Percentiles rank a stretch among this genome's conserved stretches.
phyloP scores from a whole-genome alignment of 2,113 vertebrate genomes.

The Ophthalmolycus amberensis region DNA sequence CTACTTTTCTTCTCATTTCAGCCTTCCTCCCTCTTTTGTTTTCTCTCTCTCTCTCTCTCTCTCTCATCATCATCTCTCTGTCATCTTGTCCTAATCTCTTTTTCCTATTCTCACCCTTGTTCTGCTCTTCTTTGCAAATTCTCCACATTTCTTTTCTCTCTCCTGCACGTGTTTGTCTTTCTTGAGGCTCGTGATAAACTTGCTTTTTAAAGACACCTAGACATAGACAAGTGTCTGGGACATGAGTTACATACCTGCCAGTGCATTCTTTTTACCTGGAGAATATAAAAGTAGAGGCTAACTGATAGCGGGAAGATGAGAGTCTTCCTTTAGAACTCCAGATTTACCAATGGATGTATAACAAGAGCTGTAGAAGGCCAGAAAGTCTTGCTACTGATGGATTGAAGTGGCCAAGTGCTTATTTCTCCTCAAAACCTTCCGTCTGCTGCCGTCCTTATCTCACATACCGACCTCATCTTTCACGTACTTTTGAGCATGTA shows the following conservation, averaged over 20 bases:
- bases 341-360: background rate
- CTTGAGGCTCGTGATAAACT: background rate
- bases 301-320: background rate
- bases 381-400: background rate
- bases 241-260: background rate
- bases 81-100: conserved; percentile 1
- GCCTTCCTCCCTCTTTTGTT: background rate
- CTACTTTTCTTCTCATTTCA: background rate
- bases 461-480: no score
- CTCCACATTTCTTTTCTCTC: no score
- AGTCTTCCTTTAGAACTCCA: background rate
- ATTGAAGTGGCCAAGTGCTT: background rate
- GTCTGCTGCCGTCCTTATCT: no score
- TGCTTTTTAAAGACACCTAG: background rate
- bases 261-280: background rate
- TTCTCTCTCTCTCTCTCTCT: no score
- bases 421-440: no score
- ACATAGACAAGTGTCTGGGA: background rate
- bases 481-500: no score
- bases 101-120: background rate
- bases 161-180: background rate
- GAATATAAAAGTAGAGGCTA: background rate
- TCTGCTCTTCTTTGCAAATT: background rate
- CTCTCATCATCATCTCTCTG: background rate
- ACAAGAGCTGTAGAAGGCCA: background rate